phyloP scores from a whole-genome alignment of 2,797 vertebrate species.

The Muscicapa striata region DNA sequence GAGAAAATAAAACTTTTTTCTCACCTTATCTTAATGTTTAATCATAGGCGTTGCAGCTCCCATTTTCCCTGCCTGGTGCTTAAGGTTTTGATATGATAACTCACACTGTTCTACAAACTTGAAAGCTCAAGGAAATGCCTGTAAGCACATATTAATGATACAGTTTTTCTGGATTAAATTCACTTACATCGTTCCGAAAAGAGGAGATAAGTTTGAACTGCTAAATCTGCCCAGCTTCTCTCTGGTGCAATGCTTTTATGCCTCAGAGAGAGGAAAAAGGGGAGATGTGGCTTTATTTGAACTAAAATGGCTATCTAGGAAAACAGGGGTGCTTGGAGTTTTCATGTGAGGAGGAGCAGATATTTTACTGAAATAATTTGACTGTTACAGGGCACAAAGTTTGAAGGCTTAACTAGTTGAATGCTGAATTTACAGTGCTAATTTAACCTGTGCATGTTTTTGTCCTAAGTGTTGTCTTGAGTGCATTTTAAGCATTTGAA shows the following conservation, averaged over 20 bases:
- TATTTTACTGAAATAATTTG: neutral
- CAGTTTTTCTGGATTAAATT: conserved; percentile 33
- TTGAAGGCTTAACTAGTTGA: neutral
- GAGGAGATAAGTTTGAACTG: neutral
- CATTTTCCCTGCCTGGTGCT: neutral
- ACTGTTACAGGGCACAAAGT: neutral
- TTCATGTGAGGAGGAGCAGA: neutral
- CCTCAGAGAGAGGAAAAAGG: neutral
- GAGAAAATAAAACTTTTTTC: conserved; percentile 26
- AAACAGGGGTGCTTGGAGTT: neutral
- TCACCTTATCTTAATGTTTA: neutral
- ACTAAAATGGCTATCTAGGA: neutral
- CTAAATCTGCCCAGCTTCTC: neutral
- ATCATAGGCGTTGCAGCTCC: neutral
- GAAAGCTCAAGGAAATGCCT: conserved; percentile 26
- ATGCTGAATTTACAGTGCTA: neutral
- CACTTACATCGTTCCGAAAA: neutral
- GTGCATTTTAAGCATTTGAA: neutral
- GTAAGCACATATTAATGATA: conserved; percentile 13
- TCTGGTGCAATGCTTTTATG: neutral
- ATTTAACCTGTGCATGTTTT: neutral
- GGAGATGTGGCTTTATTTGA: neutral
- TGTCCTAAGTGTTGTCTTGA: neutral
- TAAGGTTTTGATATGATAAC: conserved; percentile 29
- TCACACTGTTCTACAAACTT: neutral